Evolutionary conservation across 2,797 vertebrate species (phyloP).

Genomic region (Rhinogobio ventralis): DNA sequence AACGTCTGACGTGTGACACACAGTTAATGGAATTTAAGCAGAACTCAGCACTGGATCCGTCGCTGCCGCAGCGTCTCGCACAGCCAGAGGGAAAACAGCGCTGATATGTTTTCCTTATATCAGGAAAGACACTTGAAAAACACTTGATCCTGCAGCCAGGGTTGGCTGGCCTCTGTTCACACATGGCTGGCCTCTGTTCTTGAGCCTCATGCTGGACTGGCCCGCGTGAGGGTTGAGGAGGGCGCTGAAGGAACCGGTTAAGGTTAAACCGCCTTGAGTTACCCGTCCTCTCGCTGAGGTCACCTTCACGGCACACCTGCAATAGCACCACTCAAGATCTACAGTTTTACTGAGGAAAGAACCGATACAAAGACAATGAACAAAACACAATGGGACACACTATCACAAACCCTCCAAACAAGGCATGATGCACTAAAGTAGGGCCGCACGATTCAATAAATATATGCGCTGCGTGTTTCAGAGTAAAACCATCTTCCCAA

Average conservation of each 20-base stretch:
- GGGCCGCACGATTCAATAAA: background rate
- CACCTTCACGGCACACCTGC: background rate
- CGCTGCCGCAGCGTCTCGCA: conserved; percentile 52
- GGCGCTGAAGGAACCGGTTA: background rate
- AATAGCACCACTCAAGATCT: background rate
- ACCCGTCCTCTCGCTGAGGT: background rate
- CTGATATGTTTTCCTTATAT: background rate
- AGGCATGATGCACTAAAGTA: no score
- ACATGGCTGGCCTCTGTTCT: background rate
- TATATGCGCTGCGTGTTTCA: background rate
- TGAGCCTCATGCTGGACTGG: conserved; percentile 10
- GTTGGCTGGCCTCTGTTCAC: no score
- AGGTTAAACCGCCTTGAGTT: background rate
- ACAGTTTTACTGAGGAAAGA: background rate
- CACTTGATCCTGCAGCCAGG: conserved; percentile 13
- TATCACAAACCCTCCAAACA: background rate
- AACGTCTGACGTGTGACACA: conserved; percentile 47
- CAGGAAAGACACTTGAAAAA: background rate
- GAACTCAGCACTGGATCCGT: conserved; percentile 57
- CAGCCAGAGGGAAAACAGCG: background rate
- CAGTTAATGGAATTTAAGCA: conserved; percentile 56
- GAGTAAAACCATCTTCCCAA: background rate
- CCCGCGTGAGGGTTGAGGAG: background rate
- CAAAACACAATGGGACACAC: background rate
- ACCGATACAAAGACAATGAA: background rate